Evolutionary conservation across 2,797 vertebrate genomes (phyloP), one percentile per base, ranked within the genome.

Genomic region (Parotocinclus haroldoi): DNA sequence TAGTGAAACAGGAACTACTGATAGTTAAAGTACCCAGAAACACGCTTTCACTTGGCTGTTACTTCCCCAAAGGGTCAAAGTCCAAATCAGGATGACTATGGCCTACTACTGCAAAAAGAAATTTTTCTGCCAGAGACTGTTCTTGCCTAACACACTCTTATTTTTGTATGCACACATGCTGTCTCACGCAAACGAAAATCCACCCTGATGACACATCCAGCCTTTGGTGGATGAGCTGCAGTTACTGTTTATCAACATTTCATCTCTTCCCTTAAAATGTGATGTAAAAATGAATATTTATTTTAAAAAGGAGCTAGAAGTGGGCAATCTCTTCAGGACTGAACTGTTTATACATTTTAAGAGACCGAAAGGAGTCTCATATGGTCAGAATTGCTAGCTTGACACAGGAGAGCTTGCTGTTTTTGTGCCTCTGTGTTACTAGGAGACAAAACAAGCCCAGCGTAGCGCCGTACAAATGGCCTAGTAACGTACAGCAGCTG

Each of bases 401-500:
- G 63, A 70, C 61, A 63, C 42, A 52, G 59, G 55, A 52, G 65
- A 72, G 52, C 56, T 10, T 53, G 66, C 51, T 78, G 72, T 78
- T 76, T 75, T 72, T 57, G 37, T 61, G 60, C 63, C 10, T 14
- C 17, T 14, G 46, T 64, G 81, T 83, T 79, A 61, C 77, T 62
- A 79, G 66, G 79, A 79, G 71, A 81, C 81, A 75, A 75, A 83
- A 80, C 69, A 80, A 73, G 61, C 66, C 27, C 69, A 3, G 16
- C 64, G 11, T 63, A 7, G 68, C 36, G 38, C 64, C 54, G 55
- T 36, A 58, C 58, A 65, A 63, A 60, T 76, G 66, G 50, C 72
- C 66, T 79, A 61, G 81, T 79, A 79, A 80, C 72, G 62, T 58
- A 70, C 62, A 54, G 73, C 74, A 76, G 74, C 76, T 75, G 59